A percentile compares a stretch with the other conserved stretches of the same genome.
Evolutionary conservation across 2,113 vertebrate genomes (phyloP).

Genomic region (Hippocampus abdominalis): DNA sequence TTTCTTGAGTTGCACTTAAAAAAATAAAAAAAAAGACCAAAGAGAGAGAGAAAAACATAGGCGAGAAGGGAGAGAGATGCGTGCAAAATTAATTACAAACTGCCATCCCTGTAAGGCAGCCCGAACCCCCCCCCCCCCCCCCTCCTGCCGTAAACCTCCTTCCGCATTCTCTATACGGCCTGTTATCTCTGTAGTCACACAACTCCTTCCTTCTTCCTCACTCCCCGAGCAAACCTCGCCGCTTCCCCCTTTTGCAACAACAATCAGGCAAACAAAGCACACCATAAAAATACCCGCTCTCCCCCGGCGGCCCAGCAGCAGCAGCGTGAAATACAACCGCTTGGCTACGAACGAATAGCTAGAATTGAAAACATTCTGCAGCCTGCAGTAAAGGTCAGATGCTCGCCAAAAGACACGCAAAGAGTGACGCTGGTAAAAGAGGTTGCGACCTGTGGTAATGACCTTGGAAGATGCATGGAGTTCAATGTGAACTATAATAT

Average conservation of each 20-base stretch:
- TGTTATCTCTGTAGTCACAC: slow-evolving; percentile 46
- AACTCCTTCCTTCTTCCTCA: slow-evolving; percentile 42
- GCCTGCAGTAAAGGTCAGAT: slow-evolving; percentile 32
- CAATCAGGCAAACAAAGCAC: slow-evolving; percentile 63
- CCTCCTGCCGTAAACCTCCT: slow-evolving; percentile 3
- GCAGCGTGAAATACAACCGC: slow-evolving; percentile 59
- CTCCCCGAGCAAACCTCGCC: slow-evolving; percentile 42
- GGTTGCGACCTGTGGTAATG: slow-evolving; percentile 6
- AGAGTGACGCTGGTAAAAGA: background rate
- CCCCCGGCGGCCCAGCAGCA: slow-evolving; percentile 50
- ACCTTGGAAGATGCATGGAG: background rate
- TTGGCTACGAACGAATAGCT: slow-evolving; percentile 23
- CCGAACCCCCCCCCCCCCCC: slow-evolving; percentile 6
- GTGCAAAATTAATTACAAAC: slow-evolving; percentile 70
- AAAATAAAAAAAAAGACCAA: slow-evolving; percentile 35
- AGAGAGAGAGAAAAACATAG: slow-evolving; percentile 49
- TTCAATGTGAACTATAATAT: background rate
- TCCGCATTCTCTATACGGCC: slow-evolving; percentile 16
- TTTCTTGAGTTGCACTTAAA: slow-evolving; percentile 60
- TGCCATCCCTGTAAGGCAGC: slow-evolving; percentile 52
- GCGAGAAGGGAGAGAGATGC: slow-evolving; percentile 45
- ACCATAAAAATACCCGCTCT: slow-evolving; percentile 62
- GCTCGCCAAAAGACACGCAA: background rate
- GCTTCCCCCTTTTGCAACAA: slow-evolving; percentile 44
- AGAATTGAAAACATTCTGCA: slow-evolving; percentile 35